Base-by-base conservation (phyloP, 2,797 vertebrate genomes). In the Tinamus major region DNA sequence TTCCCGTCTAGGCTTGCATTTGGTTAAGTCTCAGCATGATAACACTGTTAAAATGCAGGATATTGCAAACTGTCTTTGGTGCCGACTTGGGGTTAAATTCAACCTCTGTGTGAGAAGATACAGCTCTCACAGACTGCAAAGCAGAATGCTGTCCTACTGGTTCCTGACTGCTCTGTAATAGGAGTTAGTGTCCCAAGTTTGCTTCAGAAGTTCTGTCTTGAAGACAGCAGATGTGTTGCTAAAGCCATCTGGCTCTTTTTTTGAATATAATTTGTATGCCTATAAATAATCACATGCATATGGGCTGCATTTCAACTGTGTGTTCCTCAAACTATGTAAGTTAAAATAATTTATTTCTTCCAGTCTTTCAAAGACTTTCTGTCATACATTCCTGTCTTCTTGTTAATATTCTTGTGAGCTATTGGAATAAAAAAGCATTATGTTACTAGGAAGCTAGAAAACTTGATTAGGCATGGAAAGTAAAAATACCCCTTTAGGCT, bases 241-340 rank as follows among this genome's bases (percentile, higher is more conserved):
- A 51, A 82, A 97, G 93, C 97, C 97, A 97, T 97, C 97, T 97
- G 97, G 95, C 93, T 96, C 92, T 94, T 95, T 93, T 56, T 96
- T 95, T 61, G 79, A 92, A 97, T 96, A 94, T 96, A 96, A 97
- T 97, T 97, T 97, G 89, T 95, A 96, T 95, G 95, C 90, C 97
- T 97, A 97, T 96, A 96, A 97, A 97, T 98, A 97, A 97, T 96
- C 97, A 95, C 62, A 93, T 87, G 87, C 96, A 92, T 96, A 93
- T 90, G 95, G 91, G 81, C 87, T 77, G 55, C 92, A 88, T 91
- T 95, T 96, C 92, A 90, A 27, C 35, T 51, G 79, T 96, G 95
- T 95, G 94, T 94, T 96, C 89, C 87, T 96, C 87, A 95, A 95
- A 96, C 92, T 93, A 94, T 96, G 79, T 77, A 92, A 96, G 75